Evolutionary conservation across 1,140 invertebrate genomes (phyloP).

Genomic region (Drosophila simulans): DNA sequence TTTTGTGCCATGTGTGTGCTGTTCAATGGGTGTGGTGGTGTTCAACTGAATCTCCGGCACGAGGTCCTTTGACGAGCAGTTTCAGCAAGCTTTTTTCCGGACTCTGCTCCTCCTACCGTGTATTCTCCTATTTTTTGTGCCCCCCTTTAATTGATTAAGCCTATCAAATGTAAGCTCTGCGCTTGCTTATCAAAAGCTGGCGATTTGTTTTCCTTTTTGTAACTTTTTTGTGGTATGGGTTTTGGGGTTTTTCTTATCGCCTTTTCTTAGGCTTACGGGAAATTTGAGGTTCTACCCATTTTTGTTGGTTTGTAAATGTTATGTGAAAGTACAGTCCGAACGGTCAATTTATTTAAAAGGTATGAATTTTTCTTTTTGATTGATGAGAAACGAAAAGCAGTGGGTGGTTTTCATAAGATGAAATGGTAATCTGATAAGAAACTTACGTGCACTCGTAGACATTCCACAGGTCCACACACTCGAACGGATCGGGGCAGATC

Average conservation of each 20-base stretch:
- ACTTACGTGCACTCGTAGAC: slow-evolving; percentile 99
- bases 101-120: slow-evolving; percentile 7
- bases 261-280: slow-evolving; percentile 12
- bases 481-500: slow-evolving; percentile 95
- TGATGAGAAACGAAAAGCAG: slow-evolving; percentile 69
- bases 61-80: slow-evolving; percentile 47
- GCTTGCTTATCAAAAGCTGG: slow-evolving; percentile 28
- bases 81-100: slow-evolving; percentile 22
- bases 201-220: slow-evolving; percentile 32
- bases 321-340: slow-evolving; percentile 44
- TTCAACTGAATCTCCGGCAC: slow-evolving; percentile 15
- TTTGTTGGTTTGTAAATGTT: background rate
- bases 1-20: slow-evolving; percentile 26
- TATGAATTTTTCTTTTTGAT: slow-evolving; percentile 37
- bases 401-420: slow-evolving; percentile 32
- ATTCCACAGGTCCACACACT: slow-evolving; percentile 98
- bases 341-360: slow-evolving; percentile 42
- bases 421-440: slow-evolving; percentile 14
- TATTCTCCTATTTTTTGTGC: slow-evolving; percentile 22
- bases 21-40: slow-evolving; percentile 4
- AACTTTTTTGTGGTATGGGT: slow-evolving; percentile 32
- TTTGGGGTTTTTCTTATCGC: slow-evolving; percentile 15
- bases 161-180: slow-evolving; percentile 60
- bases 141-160: slow-evolving; percentile 76
- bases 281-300: slow-evolving; percentile 7